phyloP scores from a whole-genome alignment of 2,888 invertebrate genomes.

The Ectropis crepuscularia region DNA sequence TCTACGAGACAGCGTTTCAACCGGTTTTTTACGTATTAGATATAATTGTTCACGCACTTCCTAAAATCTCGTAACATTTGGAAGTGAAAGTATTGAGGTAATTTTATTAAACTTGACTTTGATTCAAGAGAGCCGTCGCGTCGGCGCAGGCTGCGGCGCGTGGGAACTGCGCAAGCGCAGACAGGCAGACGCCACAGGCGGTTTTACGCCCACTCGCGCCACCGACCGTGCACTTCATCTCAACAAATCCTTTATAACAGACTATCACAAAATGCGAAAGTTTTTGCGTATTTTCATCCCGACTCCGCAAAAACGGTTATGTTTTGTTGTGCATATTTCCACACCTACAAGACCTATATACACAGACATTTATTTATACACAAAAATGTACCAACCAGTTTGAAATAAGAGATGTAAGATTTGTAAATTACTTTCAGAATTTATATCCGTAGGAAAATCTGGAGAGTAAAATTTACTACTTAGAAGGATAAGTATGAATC shows the following conservation, averaged over 20 bases:
- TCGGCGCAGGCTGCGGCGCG: slow-evolving; percentile 54
- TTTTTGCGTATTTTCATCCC: too few species aligned
- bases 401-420: too few species aligned
- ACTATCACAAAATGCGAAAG: too few species aligned
- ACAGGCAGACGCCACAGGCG: slow-evolving; percentile 79
- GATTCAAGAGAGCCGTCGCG: slow-evolving; percentile 53
- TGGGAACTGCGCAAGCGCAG: slow-evolving; percentile 58
- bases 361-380: too few species aligned
- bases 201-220: slow-evolving; percentile 53
- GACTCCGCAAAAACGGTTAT: too few species aligned
- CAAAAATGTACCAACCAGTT: too few species aligned
- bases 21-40: slow-evolving; percentile 28
- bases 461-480: too few species aligned
- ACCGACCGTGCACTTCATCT: slow-evolving; percentile 26
- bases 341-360: too few species aligned
- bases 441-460: too few species aligned
- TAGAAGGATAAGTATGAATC: too few species aligned
- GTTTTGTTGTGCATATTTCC: too few species aligned
- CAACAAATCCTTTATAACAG: slow-evolving; percentile 5
- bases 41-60: slow-evolving; percentile 45
- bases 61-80: slow-evolving; percentile 55
- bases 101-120: slow-evolving; percentile 65
- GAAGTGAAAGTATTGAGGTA: slow-evolving; percentile 71
- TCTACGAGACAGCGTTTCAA: slow-evolving; percentile 23
- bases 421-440: too few species aligned